Evolutionary conservation across 2,797 vertebrate species (phyloP).

Genomic region (Sebastiscus tertius): DNA sequence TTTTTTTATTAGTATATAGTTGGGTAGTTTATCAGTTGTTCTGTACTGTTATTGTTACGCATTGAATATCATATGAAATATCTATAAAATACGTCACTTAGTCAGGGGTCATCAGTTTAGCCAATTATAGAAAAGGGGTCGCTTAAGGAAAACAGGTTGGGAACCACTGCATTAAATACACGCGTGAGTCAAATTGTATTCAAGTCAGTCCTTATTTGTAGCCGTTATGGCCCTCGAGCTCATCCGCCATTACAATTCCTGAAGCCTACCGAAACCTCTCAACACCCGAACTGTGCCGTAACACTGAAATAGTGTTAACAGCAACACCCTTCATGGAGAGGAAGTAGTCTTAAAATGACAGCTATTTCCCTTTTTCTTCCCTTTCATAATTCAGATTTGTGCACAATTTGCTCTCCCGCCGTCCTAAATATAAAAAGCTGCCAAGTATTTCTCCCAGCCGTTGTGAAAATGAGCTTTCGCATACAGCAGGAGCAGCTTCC

Average conservation of each 20-base stretch:
- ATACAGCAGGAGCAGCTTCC: conserved; percentile 33
- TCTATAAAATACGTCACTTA: too few relatives aligned
- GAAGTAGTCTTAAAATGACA: conserved; percentile 24
- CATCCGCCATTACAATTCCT: neutral
- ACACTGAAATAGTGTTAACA: conserved; percentile 33
- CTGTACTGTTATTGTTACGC: too few relatives aligned
- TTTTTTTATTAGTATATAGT: too few relatives aligned
- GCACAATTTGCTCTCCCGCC: conserved; percentile 52
- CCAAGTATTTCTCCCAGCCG: conserved; percentile 38
- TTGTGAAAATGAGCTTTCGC: conserved; percentile 57
- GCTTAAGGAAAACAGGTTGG: too few relatives aligned
- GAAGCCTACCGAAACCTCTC: neutral
- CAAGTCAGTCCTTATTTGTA: neutral
- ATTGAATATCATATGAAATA: too few relatives aligned
- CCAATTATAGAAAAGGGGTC: too few relatives aligned
- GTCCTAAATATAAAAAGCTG: conserved; percentile 48
- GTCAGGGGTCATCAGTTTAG: too few relatives aligned
- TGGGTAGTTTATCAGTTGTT: too few relatives aligned
- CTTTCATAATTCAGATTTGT: conserved; percentile 50
- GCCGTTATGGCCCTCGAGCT: neutral
- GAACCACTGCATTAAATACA: neutral
- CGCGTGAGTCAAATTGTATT: neutral
- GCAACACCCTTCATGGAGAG: neutral
- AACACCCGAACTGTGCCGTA: neutral
- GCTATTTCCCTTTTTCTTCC: conserved; percentile 18